Evolutionary conservation across 2,888 invertebrate species (phyloP), one percentile per base, ranked within the genome.

Genomic region (Hypomecis atomaria): DNA sequence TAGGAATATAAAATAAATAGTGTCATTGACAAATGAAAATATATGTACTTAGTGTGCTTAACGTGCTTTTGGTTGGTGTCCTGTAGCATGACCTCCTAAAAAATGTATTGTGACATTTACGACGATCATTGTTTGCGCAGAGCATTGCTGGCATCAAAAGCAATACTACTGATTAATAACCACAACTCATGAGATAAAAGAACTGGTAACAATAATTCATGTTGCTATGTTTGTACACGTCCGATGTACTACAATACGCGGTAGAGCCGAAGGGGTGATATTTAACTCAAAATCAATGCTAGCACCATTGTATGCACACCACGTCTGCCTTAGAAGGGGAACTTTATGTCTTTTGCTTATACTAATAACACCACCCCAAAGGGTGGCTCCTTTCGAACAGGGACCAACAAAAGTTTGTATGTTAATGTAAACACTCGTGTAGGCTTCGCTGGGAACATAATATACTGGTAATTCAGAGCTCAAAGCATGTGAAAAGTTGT

Each of bases 261-360:
- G 72, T 52, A 75, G 70, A 77, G 78, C 78, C 78, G 81, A 87
- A 88, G 86, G 90, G 90, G 88, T 90, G 85, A 88, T 86, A 85
- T 88, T 89, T 83, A 87, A 87, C 87, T 89, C 84, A 86, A 90
- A 91, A 90, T 90, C 90, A 90, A 91, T 90, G 90, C 84, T 79
- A 81, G 80, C 85, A 84, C 88, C 83, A 88, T 89, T 89, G 88
- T 88, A 89, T 89, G 89, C 89, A 89, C 85, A 84, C 85, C 87
- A 78, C 86, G 89, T 36, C 84, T 81, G 79, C 72, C 73, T 77
- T 71, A 70, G 73, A 70, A 84, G 84, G 85, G 82, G 84, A 80
- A 83, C 79, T 85, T 88, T 88, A 88, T 88, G 87, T 88, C 89
- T 88, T 88, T 85, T 89, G 87, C 88, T 88, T 87, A 87, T 88